phyloP scores from a whole-genome alignment of 64 coral and sea anemone species.

The Hydrozoanthus tunicans region DNA sequence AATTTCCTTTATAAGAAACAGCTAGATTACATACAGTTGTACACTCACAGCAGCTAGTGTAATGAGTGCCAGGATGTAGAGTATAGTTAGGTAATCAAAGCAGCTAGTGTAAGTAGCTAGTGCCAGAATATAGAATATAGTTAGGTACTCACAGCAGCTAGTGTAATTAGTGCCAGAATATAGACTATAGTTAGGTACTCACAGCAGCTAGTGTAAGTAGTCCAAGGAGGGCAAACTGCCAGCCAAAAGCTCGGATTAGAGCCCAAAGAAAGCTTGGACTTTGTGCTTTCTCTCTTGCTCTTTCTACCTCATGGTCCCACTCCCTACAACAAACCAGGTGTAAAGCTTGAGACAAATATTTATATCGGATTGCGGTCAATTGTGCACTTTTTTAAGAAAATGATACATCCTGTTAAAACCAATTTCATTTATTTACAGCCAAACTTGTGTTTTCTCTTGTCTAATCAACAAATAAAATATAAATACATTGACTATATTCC shows the following conservation, averaged over 20 bases:
- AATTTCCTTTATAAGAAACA: too few relatives aligned
- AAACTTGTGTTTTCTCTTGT: too few relatives aligned
- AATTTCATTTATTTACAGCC: too few relatives aligned
- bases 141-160: slow-evolving; percentile 55
- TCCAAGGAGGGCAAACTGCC: not conserved
- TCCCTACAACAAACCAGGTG: not conserved
- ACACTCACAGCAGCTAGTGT: slow-evolving; percentile 14
- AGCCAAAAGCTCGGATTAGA: not conserved
- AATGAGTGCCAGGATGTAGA: not conserved
- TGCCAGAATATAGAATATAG: not conserved
- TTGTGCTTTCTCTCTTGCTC: not conserved
- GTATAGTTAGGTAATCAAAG: slow-evolving; percentile 22
- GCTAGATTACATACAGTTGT: too few relatives aligned
- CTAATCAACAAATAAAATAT: too few relatives aligned
- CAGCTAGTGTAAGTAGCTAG: slow-evolving; percentile 52
- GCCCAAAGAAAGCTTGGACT: not conserved
- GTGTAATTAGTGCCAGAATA: slow-evolving; percentile 16
- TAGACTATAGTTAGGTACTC: slow-evolving; percentile 2
- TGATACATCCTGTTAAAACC: too few relatives aligned
- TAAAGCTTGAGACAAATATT: too few relatives aligned
- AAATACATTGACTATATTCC: too few relatives aligned
- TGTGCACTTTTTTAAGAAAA: too few relatives aligned
- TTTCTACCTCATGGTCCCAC: slow-evolving; percentile 3
- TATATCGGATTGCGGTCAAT: too few relatives aligned
- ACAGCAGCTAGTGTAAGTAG: slow-evolving; percentile 58